Conservation (phyloP, 2,888 invertebrate species). For the Drosophila kokeensis region DNA sequence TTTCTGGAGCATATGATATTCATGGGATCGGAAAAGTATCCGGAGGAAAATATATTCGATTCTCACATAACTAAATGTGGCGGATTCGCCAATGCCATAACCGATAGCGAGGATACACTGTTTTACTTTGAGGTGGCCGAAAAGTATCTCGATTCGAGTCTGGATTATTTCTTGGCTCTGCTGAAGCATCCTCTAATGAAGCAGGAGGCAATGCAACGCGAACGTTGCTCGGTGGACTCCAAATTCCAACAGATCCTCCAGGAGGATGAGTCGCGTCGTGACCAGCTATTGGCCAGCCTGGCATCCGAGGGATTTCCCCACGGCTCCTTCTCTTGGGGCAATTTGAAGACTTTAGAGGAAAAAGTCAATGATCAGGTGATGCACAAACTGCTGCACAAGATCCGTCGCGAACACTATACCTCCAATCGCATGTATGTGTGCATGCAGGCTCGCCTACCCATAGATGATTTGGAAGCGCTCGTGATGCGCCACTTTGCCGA, state of each 20-base stretch:
- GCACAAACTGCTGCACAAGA: constrained; percentile 90
- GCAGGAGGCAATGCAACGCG: constrained; percentile 93
- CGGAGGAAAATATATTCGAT: constrained; percentile 94
- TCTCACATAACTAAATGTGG: constrained; percentile 93
- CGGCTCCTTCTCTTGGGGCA: constrained; percentile 94
- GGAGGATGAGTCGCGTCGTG: constrained; percentile 90
- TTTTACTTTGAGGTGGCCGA: constrained; percentile 96
- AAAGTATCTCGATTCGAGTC: constrained; percentile 89
- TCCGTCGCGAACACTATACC: constrained; percentile 92
- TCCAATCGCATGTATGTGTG: constrained; percentile 95
- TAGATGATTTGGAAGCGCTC: constrained; percentile 83
- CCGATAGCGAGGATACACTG: constrained; percentile 93
- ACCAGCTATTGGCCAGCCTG: constrained; percentile 90
- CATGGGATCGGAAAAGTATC: constrained; percentile 96
- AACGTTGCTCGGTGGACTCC: constrained; percentile 94
- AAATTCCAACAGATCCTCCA: constrained; percentile 93
- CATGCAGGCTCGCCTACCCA: constrained; percentile 88
- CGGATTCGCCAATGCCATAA: constrained; percentile 94
- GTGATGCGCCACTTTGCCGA: constrained; percentile 88
- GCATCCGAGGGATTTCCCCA: constrained; percentile 90
- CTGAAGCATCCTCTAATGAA: constrained; percentile 94
- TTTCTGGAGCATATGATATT: constrained; percentile 96
- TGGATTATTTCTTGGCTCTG: constrained; percentile 95
- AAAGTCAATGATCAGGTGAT: constrained; percentile 88
- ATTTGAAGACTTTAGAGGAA: constrained; percentile 90